Evolutionary conservation across 2,113 vertebrate species (phyloP).

Genomic region (Macaca fascicularis): T2T-MFA8v1.1 NC_088384.1:115225501-115226000

Average conservation of each 20-base stretch:
- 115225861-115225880: background rate
- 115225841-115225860: background rate
- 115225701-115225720: background rate
- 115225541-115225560: background rate
- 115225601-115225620: conserved; percentile 46
- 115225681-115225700: conserved; percentile 57
- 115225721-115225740: conserved; percentile 56
- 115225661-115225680: conserved; percentile 54
- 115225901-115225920: background rate
- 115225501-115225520: conserved; percentile 15
- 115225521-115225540: conserved; percentile 30
- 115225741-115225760: background rate
- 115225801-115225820: background rate
- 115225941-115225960: background rate
- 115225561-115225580: conserved; percentile 20
- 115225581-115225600: conserved; percentile 27
- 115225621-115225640: conserved; percentile 42
- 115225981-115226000: background rate
- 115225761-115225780: conserved; percentile 40
- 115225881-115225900: background rate
- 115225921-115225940: background rate
- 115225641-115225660: background rate
- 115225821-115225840: background rate
- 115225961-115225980: background rate
- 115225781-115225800: conserved; percentile 28